phyloP scores from a whole-genome alignment of 2,113 vertebrate species.

The Dicentrarchus labrax region DNA sequence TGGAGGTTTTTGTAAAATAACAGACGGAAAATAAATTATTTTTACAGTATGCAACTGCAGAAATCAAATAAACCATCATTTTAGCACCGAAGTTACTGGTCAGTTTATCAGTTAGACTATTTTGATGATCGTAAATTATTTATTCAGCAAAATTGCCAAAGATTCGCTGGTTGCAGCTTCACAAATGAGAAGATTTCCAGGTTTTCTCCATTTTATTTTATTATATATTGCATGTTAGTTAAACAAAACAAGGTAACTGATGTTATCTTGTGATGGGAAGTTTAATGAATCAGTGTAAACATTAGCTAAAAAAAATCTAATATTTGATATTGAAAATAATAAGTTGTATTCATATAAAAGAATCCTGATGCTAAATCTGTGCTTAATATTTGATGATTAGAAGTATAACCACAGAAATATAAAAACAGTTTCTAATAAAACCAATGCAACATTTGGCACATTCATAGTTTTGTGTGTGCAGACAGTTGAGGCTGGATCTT shows the following conservation, averaged over 20 bases:
- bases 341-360: not conserved
- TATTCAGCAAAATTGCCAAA: too few relatives aligned
- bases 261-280: not conserved
- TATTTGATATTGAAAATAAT: not conserved
- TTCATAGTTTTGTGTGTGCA: not conserved
- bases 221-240: not conserved
- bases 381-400: not conserved
- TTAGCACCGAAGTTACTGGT: not conserved
- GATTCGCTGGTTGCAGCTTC: not conserved
- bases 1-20: not conserved
- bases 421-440: not conserved
- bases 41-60: not conserved
- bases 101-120: not conserved
- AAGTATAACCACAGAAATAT: not conserved
- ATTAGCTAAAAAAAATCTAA: not conserved
- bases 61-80: not conserved
- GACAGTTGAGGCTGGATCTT: constrained; percentile 30
- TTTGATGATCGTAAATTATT: not conserved
- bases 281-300: too few relatives aligned
- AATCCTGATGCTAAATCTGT: not conserved
- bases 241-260: too few relatives aligned
- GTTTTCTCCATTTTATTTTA: not conserved
- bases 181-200: not conserved
- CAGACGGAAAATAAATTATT: not conserved
- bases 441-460: not conserved